Conservation (phyloP, 2,888 invertebrate species). For the Hyles lineata region DNA sequence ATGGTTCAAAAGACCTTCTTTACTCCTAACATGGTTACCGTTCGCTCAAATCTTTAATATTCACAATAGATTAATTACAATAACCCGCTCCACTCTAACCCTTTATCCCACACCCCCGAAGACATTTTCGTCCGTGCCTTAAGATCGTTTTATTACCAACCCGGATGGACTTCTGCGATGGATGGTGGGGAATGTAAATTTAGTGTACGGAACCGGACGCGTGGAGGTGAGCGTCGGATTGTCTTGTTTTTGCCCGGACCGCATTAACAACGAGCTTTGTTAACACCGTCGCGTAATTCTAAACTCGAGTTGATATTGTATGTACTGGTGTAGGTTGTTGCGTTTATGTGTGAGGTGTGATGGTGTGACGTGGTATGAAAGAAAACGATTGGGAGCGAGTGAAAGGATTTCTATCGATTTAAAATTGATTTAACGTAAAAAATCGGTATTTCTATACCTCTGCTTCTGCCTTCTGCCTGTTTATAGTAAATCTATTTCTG, state of each 20-base stretch:
- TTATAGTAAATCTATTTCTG: too few species aligned
- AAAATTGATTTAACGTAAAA: not conserved
- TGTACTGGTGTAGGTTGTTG: not conserved
- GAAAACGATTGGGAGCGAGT: not conserved
- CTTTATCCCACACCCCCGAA: conserved; percentile 55
- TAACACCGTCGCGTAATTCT: conserved; percentile 55
- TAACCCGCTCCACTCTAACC: conserved; percentile 41
- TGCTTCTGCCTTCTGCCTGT: too few species aligned
- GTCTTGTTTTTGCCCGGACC: conserved; percentile 80
- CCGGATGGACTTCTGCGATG: conserved; percentile 83
- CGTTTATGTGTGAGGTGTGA: not conserved
- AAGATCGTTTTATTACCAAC: conserved; percentile 83
- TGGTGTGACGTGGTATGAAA: not conserved
- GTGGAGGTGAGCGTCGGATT: conserved; percentile 81
- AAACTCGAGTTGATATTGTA: not conserved
- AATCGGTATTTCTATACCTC: too few species aligned
- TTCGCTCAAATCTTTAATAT: not conserved
- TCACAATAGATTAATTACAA: not conserved
- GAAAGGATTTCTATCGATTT: not conserved
- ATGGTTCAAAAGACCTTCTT: too few species aligned
- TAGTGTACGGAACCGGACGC: conserved; percentile 82
- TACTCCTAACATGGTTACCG: too few species aligned
- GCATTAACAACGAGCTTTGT: conserved; percentile 63
- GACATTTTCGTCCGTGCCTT: conserved; percentile 79
- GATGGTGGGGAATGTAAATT: conserved; percentile 84